Evolutionary conservation across 2,797 vertebrate species (phyloP), one percentile per base, ranked within the genome.

Genomic region (Etheostoma nigrum): DNA sequence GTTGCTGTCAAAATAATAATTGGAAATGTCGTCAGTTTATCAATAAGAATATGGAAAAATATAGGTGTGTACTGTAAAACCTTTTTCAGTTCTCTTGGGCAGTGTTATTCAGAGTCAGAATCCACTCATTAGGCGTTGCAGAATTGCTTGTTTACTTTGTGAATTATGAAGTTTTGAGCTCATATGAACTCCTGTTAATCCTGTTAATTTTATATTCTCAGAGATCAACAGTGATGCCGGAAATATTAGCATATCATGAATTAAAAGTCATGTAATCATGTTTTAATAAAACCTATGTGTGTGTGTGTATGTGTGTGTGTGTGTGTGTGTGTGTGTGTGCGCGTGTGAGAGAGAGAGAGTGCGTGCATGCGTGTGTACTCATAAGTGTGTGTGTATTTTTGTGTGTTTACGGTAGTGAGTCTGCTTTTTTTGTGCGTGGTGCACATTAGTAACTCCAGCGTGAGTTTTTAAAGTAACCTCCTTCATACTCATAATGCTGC

Each of bases 241-340:
- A 76, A 77, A 64, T 60, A 86, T 91, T 83, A 80, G 21, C 89
- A 87, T 89, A 74, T 85, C 64, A 84, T 83, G 69, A 88, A 88
- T 87, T 86, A 74, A 74, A 89, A 86, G 67, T 67, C 67, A 83
- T 83, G 61, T 82, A 81, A 88, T 89, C 30, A 44, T 74, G 74
- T 80, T 88, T 89, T 89, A 86, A 91, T 90, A 88, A 83, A 89
- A 79, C 63, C 76, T 75, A 27, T 72, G 58, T 55, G 64, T 54
- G 55, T 40, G 52, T n/a, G 21, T 53, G 68, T 64, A 49, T 45
- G 42, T 58, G 67, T 44, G 70, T 21, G 23, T 44, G 15, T 27
- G 23, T 72, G 40, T 59, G 25, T 65, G 52, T 76, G n/a, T 75
- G 49, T 57, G 45, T 67, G 69, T 73, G 44, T 67, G 61, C 27